Evolutionary conservation across 2,888 invertebrate genomes (phyloP), one percentile per base, ranked within the genome.

Genomic region (Chrysina gloriosa): DNA sequence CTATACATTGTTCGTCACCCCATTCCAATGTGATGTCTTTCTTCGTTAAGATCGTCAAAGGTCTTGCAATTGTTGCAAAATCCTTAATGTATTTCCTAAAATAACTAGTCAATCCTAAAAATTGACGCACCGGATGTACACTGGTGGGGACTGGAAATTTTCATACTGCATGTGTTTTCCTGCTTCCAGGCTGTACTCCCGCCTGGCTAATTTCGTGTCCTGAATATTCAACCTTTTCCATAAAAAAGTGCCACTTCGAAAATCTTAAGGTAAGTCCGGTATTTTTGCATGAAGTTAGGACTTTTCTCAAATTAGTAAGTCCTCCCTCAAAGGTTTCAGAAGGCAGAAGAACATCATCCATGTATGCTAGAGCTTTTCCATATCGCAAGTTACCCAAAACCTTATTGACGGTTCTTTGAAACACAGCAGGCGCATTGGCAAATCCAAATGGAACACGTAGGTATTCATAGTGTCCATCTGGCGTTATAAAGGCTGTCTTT

Each of bases 391-490:
- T n/a, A n/a, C n/a, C n/a, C n/a, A n/a, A n/a, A n/a, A n/a, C n/a
- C n/a, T n/a, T n/a, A n/a, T n/a, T n/a, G n/a, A n/a, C n/a, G n/a
- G n/a, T n/a, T n/a, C n/a, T n/a, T n/a, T 74, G 73, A 65, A 74
- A 74, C 14, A 74, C 72, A 7, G 72, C 70, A n/a, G 78, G 78
- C 0, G 80, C 77, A 52, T 80, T 81, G 2, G 75, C 69, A n/a
- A 81, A 70, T 2, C 80, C 80, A 68, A 81, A 82, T 3, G 78
- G 77, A 73, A 81, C 76, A 1, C 75, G 64, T 3, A 75, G 50
- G 50, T 77, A 79, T 71, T 81, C 77, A 56, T 73, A 81, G 3
- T 79, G 72, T 39, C 78, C 78, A 39, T 78, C 79, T 0, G 77
- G 77, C 3, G 31, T 31, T 2, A 31, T n/a, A 3, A 31, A 31